Conservation (phyloP, 2,797 vertebrate species). For the Sebastes diploproa region DNA sequence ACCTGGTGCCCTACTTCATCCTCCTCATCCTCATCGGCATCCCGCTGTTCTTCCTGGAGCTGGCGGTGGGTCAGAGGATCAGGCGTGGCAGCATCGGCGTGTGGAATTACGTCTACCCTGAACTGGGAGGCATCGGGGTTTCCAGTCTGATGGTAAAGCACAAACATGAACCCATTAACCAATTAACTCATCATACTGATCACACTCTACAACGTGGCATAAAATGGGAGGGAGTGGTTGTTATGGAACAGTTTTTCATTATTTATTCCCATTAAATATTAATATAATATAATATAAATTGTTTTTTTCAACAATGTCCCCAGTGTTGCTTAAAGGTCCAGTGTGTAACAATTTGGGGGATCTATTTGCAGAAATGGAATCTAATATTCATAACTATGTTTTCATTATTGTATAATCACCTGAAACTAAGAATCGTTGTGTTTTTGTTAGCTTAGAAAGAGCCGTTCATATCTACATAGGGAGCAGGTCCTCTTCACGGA, state of each 20-base stretch:
- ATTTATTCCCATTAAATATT: not conserved
- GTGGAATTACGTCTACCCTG: conserved; percentile 97
- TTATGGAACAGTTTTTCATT: not conserved
- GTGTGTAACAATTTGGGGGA: too few species aligned
- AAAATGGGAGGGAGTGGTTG: not conserved
- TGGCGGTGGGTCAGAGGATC: conserved; percentile 97
- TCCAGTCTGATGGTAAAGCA: conserved; percentile 93
- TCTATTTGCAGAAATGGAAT: too few species aligned
- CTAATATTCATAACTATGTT: too few species aligned
- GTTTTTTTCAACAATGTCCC: not conserved
- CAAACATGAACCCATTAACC: not conserved
- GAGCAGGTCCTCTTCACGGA: too few species aligned
- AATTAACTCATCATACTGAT: not conserved
- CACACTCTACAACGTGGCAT: not conserved
- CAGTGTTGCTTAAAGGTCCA: not conserved
- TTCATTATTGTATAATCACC: too few species aligned
- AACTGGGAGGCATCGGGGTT: conserved; percentile 94
- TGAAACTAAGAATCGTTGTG: too few species aligned
- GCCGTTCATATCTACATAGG: too few species aligned
- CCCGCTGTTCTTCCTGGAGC: conserved; percentile 97
- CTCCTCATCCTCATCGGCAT: conserved; percentile 96
- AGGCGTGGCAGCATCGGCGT: conserved; percentile 96
- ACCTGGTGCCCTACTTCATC: conserved; percentile 95
- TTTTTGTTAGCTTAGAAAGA: too few species aligned
- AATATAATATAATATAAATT: not conserved